phyloP scores from a whole-genome alignment of 2,797 vertebrate species.

The Pterois miles region DNA sequence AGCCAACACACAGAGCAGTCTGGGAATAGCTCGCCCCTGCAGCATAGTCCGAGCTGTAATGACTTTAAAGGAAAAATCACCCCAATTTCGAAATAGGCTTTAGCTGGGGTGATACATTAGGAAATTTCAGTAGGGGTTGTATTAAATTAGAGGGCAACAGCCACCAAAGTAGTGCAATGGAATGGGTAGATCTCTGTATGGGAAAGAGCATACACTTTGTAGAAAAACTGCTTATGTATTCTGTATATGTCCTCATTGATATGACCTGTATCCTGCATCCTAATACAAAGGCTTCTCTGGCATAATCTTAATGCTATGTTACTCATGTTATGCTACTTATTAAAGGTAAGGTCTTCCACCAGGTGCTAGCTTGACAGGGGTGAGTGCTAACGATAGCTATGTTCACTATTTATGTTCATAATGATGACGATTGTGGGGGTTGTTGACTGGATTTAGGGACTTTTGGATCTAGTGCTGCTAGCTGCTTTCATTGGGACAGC shows the following conservation, averaged over 20 bases:
- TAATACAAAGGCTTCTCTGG: background rate
- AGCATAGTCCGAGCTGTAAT: constrained; percentile 32
- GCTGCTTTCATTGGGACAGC: too few species aligned
- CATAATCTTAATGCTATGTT: background rate
- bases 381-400: too few species aligned
- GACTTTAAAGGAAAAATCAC: constrained; percentile 53
- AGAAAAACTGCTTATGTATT: background rate
- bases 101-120: constrained; percentile 20
- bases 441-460: too few species aligned
- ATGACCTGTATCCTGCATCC: background rate
- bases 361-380: too few species aligned
- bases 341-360: too few species aligned
- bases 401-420: too few species aligned
- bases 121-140: background rate
- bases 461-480: too few species aligned
- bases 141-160: constrained; percentile 21
- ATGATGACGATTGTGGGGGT: too few species aligned
- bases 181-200: background rate
- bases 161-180: constrained; percentile 11
- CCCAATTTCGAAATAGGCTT: constrained; percentile 46
- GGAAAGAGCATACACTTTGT: background rate
- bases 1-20: constrained; percentile 52
- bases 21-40: constrained; percentile 45
- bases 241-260: background rate
- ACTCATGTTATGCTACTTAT: too few species aligned